Evolutionary conservation across 2,113 vertebrate species (phyloP).

Genomic region (Callipepla squamata): DNA sequence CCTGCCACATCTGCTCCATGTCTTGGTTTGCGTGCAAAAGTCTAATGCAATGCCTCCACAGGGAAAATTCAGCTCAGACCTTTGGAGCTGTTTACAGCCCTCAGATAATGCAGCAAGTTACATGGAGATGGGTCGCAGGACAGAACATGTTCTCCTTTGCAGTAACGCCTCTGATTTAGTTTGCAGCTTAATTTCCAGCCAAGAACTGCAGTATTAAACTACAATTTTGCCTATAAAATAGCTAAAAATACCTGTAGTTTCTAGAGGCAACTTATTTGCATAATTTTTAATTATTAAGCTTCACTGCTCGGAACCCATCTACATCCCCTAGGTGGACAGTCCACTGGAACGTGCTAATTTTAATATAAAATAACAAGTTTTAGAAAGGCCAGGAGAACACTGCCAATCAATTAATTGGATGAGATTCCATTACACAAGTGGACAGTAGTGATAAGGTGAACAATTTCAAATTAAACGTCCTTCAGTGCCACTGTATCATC

Average conservation of each 20-base stretch:
- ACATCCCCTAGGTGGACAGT: not conserved
- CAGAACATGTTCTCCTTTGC: not conserved
- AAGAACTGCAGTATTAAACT: not conserved
- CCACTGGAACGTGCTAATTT: not conserved
- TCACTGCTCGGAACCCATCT: not conserved
- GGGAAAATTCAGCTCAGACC: not conserved
- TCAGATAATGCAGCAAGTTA: not conserved
- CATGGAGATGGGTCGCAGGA: not conserved
- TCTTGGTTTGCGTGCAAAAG: not conserved
- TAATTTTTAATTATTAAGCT: conserved; percentile 18
- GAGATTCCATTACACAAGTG: not conserved
- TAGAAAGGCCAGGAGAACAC: not conserved
- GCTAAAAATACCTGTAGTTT: conserved; percentile 30
- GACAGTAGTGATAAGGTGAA: not conserved
- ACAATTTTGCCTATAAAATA: not conserved
- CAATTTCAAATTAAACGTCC: conserved; percentile 9
- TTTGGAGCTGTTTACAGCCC: not conserved
- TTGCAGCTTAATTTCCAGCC: not conserved
- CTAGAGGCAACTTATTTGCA: not conserved
- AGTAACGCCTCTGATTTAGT: not conserved
- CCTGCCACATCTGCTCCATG: not conserved
- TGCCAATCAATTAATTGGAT: not conserved
- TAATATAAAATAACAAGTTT: not conserved
- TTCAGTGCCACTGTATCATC: conserved; percentile 22
- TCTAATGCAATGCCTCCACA: not conserved